Conservation (phyloP, 2,888 invertebrate genomes). For the Caenorhabditis macrosperma region DNA sequence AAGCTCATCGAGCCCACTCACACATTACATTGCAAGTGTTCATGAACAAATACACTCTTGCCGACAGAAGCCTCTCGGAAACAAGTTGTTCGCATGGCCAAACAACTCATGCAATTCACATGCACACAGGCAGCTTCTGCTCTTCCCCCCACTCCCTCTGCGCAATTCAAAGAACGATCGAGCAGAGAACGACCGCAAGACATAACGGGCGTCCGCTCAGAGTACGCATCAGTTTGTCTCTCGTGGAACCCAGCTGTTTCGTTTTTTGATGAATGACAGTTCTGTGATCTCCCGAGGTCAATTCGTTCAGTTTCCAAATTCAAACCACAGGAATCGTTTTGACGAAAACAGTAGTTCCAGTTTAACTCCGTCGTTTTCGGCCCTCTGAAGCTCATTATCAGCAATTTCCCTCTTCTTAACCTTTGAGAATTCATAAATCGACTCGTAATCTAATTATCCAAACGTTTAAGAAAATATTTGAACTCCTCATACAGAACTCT, state of each 20-base stretch:
- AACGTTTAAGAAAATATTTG: too few relatives aligned
- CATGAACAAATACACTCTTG: constrained; percentile 22
- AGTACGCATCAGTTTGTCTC: constrained; percentile 21
- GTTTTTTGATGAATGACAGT: too few relatives aligned
- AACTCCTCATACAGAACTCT: too few relatives aligned
- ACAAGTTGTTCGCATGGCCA: constrained; percentile 22
- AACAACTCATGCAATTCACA: constrained; percentile 48
- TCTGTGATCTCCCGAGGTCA: constrained; percentile 17
- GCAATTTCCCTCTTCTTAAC: too few relatives aligned
- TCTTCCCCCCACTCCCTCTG: neutral
- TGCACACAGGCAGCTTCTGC: constrained; percentile 6
- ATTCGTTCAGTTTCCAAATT: too few relatives aligned
- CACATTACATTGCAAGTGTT: constrained; percentile 22
- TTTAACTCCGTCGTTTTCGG: too few relatives aligned
- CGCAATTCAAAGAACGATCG: constrained; percentile 34
- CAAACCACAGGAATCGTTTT: too few relatives aligned
- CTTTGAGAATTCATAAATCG: too few relatives aligned
- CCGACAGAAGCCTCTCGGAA: constrained; percentile 14
- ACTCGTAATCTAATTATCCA: too few relatives aligned
- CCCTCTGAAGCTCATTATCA: too few relatives aligned
- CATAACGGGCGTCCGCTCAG: constrained; percentile 20
- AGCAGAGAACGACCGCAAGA: constrained; percentile 14
- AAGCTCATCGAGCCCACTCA: constrained; percentile 4
- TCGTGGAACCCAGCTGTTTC: neutral
- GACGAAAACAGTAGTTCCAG: too few relatives aligned